phyloP scores from a whole-genome alignment of 2,113 vertebrate genomes.

The Heloderma charlesbogerti region DNA sequence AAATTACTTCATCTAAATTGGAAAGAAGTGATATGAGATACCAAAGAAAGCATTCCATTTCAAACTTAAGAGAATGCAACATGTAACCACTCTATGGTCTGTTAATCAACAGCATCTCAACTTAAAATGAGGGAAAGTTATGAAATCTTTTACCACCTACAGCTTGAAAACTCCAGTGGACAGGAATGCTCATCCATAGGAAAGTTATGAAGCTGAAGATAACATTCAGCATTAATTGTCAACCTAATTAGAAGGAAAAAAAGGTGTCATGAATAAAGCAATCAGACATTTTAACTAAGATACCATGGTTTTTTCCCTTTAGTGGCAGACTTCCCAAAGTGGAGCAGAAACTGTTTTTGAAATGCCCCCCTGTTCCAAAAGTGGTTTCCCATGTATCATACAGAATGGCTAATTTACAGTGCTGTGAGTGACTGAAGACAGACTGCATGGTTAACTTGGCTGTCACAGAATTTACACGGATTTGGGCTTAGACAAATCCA shows the following conservation, averaged over 20 bases:
- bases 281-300: not conserved
- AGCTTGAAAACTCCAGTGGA: slow-evolving; percentile 98
- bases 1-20: slow-evolving; percentile 21
- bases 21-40: slow-evolving; percentile 33
- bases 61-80: not conserved
- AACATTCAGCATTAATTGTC: slow-evolving; percentile 99
- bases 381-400: not conserved
- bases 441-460: not conserved
- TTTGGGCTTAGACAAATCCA: not conserved
- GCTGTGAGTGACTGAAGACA: not conserved
- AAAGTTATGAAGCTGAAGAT: slow-evolving; percentile 99
- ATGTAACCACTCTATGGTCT: slow-evolving; percentile 4
- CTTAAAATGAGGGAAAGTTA: not conserved
- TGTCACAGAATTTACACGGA: not conserved
- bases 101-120: slow-evolving; percentile 16
- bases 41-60: not conserved
- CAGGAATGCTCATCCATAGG: slow-evolving; percentile 99
- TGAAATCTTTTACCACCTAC: slow-evolving; percentile 84
- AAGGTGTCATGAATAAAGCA: slow-evolving; percentile 31
- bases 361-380: not conserved
- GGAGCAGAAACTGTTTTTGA: not conserved
- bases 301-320: not conserved
- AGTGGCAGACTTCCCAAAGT: not conserved
- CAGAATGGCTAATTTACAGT: no score
- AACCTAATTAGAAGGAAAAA: slow-evolving; percentile 84